Conservation (phyloP, 2,797 vertebrate species). For the Steatocranus sp. region DNA sequence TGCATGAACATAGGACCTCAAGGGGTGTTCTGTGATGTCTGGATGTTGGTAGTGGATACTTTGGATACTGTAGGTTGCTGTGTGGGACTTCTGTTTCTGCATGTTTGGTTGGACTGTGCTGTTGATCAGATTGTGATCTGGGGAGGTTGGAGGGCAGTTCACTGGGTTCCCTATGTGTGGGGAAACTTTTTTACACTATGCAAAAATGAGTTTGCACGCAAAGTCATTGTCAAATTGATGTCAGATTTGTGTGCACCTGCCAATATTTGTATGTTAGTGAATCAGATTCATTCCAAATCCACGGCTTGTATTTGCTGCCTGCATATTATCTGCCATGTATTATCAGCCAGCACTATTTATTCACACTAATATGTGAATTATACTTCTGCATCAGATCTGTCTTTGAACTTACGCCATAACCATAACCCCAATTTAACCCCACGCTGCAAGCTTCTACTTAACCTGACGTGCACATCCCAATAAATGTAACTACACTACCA, state of each 20-base stretch:
- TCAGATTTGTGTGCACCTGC: neutral
- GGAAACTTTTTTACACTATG: neutral
- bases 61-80: neutral
- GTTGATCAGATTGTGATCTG: neutral
- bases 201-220: neutral
- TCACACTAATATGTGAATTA: neutral
- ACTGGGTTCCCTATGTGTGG: neutral
- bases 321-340: neutral
- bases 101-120: neutral
- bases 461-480: neutral
- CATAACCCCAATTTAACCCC: neutral
- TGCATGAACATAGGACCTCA: neutral
- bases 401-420: neutral
- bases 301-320: neutral
- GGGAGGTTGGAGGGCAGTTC: neutral
- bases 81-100: neutral
- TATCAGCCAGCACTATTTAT: neutral
- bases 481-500: neutral
- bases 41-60: neutral
- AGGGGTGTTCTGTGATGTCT: neutral
- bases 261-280: neutral
- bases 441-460: neutral
- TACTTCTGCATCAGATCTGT: neutral
- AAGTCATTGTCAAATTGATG: neutral
- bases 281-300: neutral